Percentiles rank a stretch among this genome's conserved stretches.
Evolutionary conservation across 1,140 invertebrate species (phyloP).

Genomic region (Papilio glaucus): DNA sequence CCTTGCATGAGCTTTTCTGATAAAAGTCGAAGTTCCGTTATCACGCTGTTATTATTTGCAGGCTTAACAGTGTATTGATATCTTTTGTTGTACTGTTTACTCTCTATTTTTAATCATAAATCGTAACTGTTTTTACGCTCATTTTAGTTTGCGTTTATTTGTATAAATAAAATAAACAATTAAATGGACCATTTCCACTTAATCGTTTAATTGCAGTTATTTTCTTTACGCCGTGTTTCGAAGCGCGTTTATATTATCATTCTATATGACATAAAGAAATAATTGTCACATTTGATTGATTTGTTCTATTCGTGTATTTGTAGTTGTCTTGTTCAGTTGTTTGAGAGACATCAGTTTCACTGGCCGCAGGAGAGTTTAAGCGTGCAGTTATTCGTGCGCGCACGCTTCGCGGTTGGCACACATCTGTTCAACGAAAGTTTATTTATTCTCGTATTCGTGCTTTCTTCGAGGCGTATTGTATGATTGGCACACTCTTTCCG

Average conservation of each 20-base stretch:
- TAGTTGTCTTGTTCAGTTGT: constrained; percentile 31
- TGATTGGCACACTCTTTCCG: constrained; percentile 17
- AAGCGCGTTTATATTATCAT: neutral
- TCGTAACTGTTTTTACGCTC: neutral
- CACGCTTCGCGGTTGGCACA: constrained; percentile 17
- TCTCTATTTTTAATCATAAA: neutral
- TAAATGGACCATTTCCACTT: neutral
- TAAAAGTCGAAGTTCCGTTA: constrained; percentile 27
- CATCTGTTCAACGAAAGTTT: constrained; percentile 36
- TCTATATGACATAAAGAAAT: neutral
- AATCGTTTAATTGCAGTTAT: neutral
- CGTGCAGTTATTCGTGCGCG: constrained; percentile 26
- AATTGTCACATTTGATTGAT: constrained; percentile 30
- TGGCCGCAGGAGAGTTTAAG: constrained; percentile 23
- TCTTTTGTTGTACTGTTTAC: neutral
- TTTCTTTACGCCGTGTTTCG: neutral
- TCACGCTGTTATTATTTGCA: neutral
- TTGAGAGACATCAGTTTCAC: constrained; percentile 33
- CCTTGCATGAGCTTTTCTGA: constrained; percentile 27
- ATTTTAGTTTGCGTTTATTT: neutral
- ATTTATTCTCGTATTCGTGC: constrained; percentile 34
- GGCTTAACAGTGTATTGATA: neutral
- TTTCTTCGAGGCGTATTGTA: constrained; percentile 16
- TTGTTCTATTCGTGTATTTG: constrained; percentile 16
- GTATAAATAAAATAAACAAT: neutral